Evolutionary conservation across 2,888 invertebrate species (phyloP).

Genomic region (Epinotia brunnichana): DNA sequence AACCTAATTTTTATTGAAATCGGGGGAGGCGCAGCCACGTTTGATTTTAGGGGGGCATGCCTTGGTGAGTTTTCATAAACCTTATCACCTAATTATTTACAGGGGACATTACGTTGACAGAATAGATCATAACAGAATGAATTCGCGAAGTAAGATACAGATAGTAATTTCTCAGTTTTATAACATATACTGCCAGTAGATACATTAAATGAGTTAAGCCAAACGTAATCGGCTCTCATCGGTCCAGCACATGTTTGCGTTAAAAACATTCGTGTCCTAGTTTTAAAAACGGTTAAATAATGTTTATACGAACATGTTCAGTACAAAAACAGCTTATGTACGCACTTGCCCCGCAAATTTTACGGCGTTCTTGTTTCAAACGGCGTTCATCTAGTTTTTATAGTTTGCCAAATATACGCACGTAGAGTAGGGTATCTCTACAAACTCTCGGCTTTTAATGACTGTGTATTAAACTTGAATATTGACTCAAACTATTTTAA

Average conservation of each 20-base stretch:
- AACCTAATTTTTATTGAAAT: background rate
- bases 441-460: slow-evolving; percentile 7
- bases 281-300: slow-evolving; percentile 37
- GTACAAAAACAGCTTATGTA: background rate
- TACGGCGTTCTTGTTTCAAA: slow-evolving; percentile 13
- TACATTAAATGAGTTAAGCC: slow-evolving; percentile 1
- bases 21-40: no score
- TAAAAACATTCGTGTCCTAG: slow-evolving; percentile 27
- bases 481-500: background rate
- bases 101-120: no score
- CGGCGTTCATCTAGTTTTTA: slow-evolving; percentile 10
- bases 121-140: no score
- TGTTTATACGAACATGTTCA: slow-evolving; percentile 12
- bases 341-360: background rate
- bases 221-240: background rate
- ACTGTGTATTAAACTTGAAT: slow-evolving; percentile 6
- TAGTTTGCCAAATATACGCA: slow-evolving; percentile 21
- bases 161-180: no score
- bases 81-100: no score
- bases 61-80: no score
- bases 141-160: no score
- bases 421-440: slow-evolving; percentile 4
- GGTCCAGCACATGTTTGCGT: slow-evolving; percentile 14
- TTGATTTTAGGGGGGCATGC: no score
- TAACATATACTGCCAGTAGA: background rate